phyloP scores from a whole-genome alignment of 2,113 vertebrate species.

The Caracal caracal region DNA sequence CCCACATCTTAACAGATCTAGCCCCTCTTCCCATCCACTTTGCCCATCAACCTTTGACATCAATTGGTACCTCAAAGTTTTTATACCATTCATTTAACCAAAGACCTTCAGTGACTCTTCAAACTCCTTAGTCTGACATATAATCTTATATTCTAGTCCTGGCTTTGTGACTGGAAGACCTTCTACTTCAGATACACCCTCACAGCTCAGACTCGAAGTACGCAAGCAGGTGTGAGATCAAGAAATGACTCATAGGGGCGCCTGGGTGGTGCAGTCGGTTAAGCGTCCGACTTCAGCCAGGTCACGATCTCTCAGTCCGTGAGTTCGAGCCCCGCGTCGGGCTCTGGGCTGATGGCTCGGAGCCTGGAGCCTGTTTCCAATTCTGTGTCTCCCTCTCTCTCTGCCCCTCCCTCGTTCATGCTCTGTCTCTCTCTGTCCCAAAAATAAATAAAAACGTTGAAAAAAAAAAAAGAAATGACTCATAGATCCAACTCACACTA shows the following conservation, averaged over 20 bases:
- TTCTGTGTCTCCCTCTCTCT: no score
- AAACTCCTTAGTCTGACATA: neutral
- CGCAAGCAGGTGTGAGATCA: neutral
- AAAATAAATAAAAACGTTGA: no score
- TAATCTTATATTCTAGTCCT: neutral
- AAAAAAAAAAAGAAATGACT: constrained; percentile 26
- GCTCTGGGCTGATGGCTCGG: no score
- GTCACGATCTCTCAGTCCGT: no score
- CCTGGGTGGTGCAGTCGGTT: no score
- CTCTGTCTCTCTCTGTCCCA: no score
- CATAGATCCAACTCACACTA: neutral
- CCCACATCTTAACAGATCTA: neutral
- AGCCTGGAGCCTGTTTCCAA: no score
- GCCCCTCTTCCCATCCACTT: neutral
- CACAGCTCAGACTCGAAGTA: neutral
- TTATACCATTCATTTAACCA: neutral
- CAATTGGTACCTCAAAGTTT: neutral
- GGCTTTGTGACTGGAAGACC: neutral
- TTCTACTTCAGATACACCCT: neutral
- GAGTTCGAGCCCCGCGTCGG: no score
- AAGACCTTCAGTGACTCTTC: neutral
- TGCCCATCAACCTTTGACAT: neutral
- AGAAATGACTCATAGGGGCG: neutral
- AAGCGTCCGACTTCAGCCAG: no score
- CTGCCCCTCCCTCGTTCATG: no score